Percentiles rank a stretch among this genome's conserved stretches.
Evolutionary conservation across 2,888 invertebrate species (phyloP).

Genomic region (Drosophila limbata): DNA sequence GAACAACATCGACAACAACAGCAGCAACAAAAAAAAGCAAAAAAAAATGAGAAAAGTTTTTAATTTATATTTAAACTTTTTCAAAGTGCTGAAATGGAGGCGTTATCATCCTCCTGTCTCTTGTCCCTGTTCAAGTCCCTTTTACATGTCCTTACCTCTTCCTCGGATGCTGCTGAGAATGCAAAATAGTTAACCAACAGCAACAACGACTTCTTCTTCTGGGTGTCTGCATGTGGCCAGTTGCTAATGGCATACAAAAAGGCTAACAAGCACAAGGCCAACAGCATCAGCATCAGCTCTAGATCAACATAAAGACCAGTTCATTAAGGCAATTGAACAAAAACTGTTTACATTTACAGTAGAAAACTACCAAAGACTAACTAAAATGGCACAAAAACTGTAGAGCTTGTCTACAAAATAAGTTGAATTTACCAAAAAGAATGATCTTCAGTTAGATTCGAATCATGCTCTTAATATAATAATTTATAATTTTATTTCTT

Average conservation of each 20-base stretch:
- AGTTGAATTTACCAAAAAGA: background rate
- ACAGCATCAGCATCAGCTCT: constrained; percentile 10
- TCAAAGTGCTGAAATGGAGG: constrained; percentile 81
- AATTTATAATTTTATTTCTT: no score
- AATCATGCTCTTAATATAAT: no score
- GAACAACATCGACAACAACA: constrained; percentile 42
- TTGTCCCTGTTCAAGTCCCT: background rate
- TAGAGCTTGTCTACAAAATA: background rate
- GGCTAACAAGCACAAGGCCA: constrained; percentile 45
- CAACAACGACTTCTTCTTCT: constrained; percentile 50
- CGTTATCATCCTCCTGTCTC: constrained; percentile 58
- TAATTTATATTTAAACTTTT: constrained; percentile 85
- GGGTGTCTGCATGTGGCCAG: constrained; percentile 53
- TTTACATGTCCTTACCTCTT: constrained; percentile 5
- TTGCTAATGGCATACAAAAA: constrained; percentile 56
- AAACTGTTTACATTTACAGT: constrained; percentile 20
- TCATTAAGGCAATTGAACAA: constrained; percentile 45
- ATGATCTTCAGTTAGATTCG: background rate
- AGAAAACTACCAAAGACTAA: constrained; percentile 9
- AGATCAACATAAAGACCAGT: constrained; percentile 48
- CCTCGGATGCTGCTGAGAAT: constrained; percentile 49
- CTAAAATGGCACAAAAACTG: constrained; percentile 1
- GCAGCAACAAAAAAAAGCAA: constrained; percentile 12
- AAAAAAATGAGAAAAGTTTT: constrained; percentile 83
- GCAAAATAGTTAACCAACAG: constrained; percentile 73